Evolutionary conservation across 2,113 vertebrate genomes (phyloP), one percentile per base, ranked within the genome.

Genomic region (Oenanthe melanoleuca): DNA sequence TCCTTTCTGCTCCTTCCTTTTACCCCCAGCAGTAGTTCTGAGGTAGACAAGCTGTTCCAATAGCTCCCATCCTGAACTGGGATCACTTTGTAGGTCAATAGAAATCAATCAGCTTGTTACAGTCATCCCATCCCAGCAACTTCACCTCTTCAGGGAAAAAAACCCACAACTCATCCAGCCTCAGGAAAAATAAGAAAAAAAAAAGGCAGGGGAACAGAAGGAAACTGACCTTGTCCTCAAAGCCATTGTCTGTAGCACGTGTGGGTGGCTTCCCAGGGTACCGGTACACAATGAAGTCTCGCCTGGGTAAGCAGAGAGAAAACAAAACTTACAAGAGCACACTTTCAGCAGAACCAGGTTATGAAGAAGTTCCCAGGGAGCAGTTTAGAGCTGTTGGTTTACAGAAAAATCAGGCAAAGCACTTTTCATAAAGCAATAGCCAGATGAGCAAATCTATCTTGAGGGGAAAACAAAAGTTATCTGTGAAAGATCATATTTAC

Each of bases 201-300:
- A 29, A 77, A 1, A 28, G 33, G 33, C 56, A 91, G 9, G 8
- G 16, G 34, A 79, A 44, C 5, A 72, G 45, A 78, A 80, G 19
- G 71, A 79, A 70, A 80, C 2, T 98, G 97, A 99, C 99, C 98
- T 99, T 99, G 66, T 98, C 98, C 63, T 97, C 94, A 95, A 98
- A 98, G 84, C 98, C 98, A 47, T 98, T 98, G 63, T 98, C 98
- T 28, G 99, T 98, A 77, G 99, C 98, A 24, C 97, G 97, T 3
- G 97, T 98, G 78, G 99, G 98, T 38, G 98, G 98, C 95, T 99
- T 99, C 92, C 99, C 99, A 3, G 99, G 99, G 96, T 98, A 98
- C 74, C 99, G 98, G 89, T 99, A 99, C 84, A 99, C 98, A 93
- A 99, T 95, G 79, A 99, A 99, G 95, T 99, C 98, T 47, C 97